Evolutionary conservation across 2,888 invertebrate species (phyloP).

Genomic region (Ichneumon xanthorius): DNA sequence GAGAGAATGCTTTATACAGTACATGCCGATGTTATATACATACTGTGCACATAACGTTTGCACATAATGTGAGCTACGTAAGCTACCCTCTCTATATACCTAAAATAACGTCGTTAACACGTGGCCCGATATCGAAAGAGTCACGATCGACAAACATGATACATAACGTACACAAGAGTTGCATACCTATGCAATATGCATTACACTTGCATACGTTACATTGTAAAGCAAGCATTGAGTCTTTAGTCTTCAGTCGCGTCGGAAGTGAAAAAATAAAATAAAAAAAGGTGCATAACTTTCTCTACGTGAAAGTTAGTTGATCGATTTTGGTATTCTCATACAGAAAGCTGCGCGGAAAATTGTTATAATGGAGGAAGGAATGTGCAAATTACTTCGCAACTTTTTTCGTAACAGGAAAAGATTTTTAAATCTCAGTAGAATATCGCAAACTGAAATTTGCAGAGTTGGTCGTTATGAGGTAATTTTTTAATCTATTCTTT

Average conservation of each 20-base stretch:
- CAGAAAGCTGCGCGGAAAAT: no score
- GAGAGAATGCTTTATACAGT: conserved; percentile 41
- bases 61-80: conserved; percentile 20
- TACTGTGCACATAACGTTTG: conserved; percentile 5
- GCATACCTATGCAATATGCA: neutral
- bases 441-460: no score
- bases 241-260: neutral
- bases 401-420: no score
- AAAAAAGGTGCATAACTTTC: neutral
- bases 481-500: no score
- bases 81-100: conserved; percentile 25
- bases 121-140: conserved; percentile 40
- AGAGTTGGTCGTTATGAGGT: no score
- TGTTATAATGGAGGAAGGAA: no score
- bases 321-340: no score
- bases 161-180: neutral
- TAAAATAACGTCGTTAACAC: conserved; percentile 57
- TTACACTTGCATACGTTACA: neutral
- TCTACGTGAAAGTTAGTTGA: no score
- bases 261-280: neutral
- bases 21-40: conserved; percentile 20
- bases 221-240: neutral
- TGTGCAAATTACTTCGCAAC: no score
- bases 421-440: no score
- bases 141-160: neutral